Evolutionary conservation across 2,113 vertebrate genomes (phyloP).

Genomic region (Dasyurus viverrinus): DNA sequence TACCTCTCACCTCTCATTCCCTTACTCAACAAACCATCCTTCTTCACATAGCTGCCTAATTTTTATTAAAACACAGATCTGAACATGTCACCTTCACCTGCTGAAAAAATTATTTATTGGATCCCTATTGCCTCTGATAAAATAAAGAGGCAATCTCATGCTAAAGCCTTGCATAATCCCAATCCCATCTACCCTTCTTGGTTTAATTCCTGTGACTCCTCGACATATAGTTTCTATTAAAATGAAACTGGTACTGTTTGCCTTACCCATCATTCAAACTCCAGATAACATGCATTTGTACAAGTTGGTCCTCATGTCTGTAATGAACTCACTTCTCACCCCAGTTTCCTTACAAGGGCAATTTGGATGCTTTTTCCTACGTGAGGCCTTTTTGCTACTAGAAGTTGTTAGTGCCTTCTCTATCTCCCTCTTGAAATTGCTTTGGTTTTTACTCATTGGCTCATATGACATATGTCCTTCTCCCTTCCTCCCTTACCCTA

Average conservation of each 20-base stretch:
- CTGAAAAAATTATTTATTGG: not conserved
- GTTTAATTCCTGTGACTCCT: not conserved
- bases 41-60: not conserved
- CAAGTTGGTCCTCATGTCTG: not conserved
- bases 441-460: not conserved
- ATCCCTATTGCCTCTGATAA: not conserved
- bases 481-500: not conserved
- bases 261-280: not conserved
- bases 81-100: not conserved
- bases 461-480: not conserved
- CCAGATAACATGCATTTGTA: not conserved
- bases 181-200: not conserved
- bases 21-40: not conserved
- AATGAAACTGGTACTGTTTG: not conserved
- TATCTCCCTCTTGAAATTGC: not conserved
- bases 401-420: not conserved
- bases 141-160: not conserved
- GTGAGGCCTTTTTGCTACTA: not conserved
- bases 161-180: not conserved
- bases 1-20: not conserved
- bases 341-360: not conserved
- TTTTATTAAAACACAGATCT: not conserved
- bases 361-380: not conserved
- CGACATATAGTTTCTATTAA: not conserved
- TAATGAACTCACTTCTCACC: not conserved